phyloP scores from a whole-genome alignment of 2,797 vertebrate species.

The Phataginus tetradactyla region DNA sequence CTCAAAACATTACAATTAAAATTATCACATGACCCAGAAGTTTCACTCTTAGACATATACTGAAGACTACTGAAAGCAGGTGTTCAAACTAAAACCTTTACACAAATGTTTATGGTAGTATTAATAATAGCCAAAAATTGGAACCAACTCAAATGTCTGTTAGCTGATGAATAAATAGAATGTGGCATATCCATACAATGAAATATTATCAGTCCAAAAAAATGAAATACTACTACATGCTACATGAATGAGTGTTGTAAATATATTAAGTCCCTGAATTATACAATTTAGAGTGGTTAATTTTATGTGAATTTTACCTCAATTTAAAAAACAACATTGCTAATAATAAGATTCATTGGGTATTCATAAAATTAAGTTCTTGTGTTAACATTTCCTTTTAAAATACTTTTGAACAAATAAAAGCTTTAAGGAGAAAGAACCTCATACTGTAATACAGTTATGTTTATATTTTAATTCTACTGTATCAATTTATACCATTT shows the following conservation, averaged over 20 bases:
- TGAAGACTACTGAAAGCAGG: not conserved
- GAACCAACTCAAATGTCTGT: not conserved
- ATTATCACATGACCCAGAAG: not conserved
- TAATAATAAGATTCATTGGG: not conserved
- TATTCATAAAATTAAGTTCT: conserved; percentile 14
- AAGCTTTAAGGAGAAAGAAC: not conserved
- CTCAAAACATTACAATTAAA: not conserved
- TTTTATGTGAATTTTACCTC: conserved; percentile 13
- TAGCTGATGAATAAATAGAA: not conserved
- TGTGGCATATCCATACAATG: not conserved
- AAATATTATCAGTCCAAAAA: not conserved
- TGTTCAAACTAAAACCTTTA: not conserved
- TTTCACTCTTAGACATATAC: not conserved
- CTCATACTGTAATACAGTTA: conserved; percentile 10
- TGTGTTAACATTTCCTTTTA: not conserved
- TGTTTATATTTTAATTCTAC: not conserved
- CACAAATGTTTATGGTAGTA: not conserved
- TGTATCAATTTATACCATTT: conserved; percentile 4
- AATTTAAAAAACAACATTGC: not conserved
- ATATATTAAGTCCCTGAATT: not conserved
- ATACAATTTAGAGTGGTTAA: not conserved
- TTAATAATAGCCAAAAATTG: not conserved
- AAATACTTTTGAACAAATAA: conserved; percentile 22
- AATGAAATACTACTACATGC: not conserved
- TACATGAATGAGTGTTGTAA: not conserved